A percentile compares a stretch with the other conserved stretches of the same genome.
Conservation (phyloP, 2,888 invertebrate species). For the Notocelia uddmanniana region DNA sequence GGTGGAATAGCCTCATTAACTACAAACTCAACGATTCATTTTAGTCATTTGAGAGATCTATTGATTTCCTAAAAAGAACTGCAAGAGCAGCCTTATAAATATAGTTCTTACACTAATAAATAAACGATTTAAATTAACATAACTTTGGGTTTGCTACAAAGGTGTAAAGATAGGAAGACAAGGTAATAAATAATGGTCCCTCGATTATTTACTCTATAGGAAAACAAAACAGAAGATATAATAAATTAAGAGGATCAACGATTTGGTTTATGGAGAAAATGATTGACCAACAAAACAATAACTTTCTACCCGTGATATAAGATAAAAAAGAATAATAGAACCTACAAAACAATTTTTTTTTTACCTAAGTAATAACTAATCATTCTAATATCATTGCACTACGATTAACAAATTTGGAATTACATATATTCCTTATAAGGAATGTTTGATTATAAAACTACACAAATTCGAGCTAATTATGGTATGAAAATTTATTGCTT, state of each 20-base stretch:
- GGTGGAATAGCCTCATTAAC: conserved; percentile 35
- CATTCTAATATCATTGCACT: conserved; percentile 82
- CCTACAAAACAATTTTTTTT: conserved; percentile 44
- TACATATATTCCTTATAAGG: conserved; percentile 70
- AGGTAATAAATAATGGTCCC: conserved; percentile 71
- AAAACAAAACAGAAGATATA: conserved; percentile 59
- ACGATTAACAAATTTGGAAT: conserved; percentile 80
- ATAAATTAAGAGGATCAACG: conserved; percentile 70
- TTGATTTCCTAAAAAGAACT: conserved; percentile 38
- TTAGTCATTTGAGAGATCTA: conserved; percentile 48
- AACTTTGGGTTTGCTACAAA: conserved; percentile 81
- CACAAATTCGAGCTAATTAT: conserved; percentile 76
- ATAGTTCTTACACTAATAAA: conserved; percentile 72
- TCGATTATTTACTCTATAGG: conserved; percentile 55
- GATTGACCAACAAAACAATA: conserved; percentile 48
- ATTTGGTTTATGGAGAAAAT: conserved; percentile 55
- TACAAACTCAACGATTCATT: conserved; percentile 23
- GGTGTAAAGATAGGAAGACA: conserved; percentile 76
- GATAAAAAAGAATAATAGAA: conserved; percentile 38
- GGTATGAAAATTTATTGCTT: conserved; percentile 44
- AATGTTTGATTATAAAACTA: conserved; percentile 77
- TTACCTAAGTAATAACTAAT: conserved; percentile 59
- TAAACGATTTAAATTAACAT: conserved; percentile 71
- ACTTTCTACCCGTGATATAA: conserved; percentile 53
- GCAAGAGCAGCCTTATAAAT: conserved; percentile 48